Evolutionary conservation across 2,113 vertebrate genomes (phyloP), one percentile per base, ranked within the genome.

Genomic region (Struthidea cinerea): DNA sequence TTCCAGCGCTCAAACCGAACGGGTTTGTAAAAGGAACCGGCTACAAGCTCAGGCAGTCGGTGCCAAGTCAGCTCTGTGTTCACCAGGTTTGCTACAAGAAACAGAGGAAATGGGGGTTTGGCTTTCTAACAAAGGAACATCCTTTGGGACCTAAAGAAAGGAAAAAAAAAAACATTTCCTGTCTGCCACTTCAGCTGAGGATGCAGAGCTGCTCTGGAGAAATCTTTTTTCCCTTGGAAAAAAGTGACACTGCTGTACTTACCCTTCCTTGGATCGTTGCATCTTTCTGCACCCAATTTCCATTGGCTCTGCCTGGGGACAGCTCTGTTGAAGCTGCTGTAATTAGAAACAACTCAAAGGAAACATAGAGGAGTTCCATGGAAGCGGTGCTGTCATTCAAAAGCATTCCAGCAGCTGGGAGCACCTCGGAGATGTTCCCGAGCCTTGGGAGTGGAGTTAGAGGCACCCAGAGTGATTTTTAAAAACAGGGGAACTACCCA

Each of bases 61-160:
- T 88, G 92, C 83, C 93, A 93, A 95, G 83, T 80, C 89, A 81
- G 23, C 35, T 80, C 83, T 92, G 44, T 93, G 91, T 22, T 94
- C 95, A 84, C 71, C 86, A 94, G 86, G 83, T 93, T 96, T 96
- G 73, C 86, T 89, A 81, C 60, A 67, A 93, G 83, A 37, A 92
- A 55, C 14, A 87, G 59, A 94, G 86, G 94, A 92, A 94, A 83
- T 14, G 23, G 91, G 90, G 89, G 86, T 86, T 93, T 97, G 94
- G 92, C 92, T 95, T 96, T 89, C 94, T 81, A 90, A 95, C 90
- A 96, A 95, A 95, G 94, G 61, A 90, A 94, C 75, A 94, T 92
- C 92, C 92, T 89, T 92, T 39, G 80, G 77, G 86, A 94, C 71
- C 80, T 79, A 88, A 74, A 90, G 78, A 67, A 78, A 90, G 71